Conservation (phyloP, 2,888 invertebrate genomes). For the Thera obeliscata region DNA sequence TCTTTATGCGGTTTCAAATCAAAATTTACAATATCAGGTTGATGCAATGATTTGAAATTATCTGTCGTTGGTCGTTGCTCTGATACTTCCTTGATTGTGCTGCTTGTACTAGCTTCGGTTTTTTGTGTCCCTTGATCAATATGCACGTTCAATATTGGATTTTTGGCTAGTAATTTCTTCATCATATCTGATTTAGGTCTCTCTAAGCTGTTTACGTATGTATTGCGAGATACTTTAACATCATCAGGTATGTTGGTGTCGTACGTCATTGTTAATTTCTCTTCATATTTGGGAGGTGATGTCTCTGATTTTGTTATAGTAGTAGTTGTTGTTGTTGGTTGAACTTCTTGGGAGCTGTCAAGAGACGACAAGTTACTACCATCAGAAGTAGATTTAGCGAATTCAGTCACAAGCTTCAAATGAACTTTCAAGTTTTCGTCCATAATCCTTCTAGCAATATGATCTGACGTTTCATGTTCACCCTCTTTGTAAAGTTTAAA, state of each 20-base stretch:
- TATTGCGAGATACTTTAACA: conserved; percentile 86
- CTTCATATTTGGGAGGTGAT: conserved; percentile 69
- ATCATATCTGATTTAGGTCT: conserved; percentile 86
- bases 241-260: conserved; percentile 87
- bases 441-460: conserved; percentile 76
- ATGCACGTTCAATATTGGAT: conserved; percentile 78
- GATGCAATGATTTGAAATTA: conserved; percentile 75
- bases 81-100: conserved; percentile 60
- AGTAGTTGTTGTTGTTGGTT: conserved; percentile 47
- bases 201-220: conserved; percentile 85
- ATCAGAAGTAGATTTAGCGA: conserved; percentile 79
- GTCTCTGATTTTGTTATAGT: conserved; percentile 53
- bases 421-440: conserved; percentile 80
- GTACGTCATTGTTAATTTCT: conserved; percentile 75
- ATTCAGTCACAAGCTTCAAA: conserved; percentile 77
- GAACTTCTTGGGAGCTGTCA: conserved; percentile 66
- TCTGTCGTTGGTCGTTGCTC: conserved; percentile 62
- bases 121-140: conserved; percentile 68
- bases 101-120: conserved; percentile 62
- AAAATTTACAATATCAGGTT: conserved; percentile 81
- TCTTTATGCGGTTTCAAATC: conserved; percentile 69
- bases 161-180: conserved; percentile 83
- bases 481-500: conserved; percentile 61
- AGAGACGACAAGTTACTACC: conserved; percentile 75
- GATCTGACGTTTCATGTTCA: conserved; percentile 75